phyloP scores from a whole-genome alignment of 1,140 invertebrate genomes.

The Meloidogyne chitwoodi region DNA sequence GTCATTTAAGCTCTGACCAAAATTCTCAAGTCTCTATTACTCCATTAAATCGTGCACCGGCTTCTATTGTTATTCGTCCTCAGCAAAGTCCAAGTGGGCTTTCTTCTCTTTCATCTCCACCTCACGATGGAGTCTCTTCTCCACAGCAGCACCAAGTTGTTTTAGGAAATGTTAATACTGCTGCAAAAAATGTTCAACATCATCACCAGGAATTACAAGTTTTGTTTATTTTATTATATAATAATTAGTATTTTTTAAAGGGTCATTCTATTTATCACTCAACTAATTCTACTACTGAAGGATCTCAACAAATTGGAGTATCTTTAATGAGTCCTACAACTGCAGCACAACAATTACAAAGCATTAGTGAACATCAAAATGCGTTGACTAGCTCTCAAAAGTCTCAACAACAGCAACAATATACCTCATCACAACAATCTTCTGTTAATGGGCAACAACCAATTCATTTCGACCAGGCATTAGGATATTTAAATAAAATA shows the following conservation, averaged over 20 bases:
- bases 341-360: not conserved
- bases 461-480: conserved; percentile 33
- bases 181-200: not conserved
- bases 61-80: not conserved
- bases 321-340: not conserved
- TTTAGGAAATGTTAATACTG: not conserved
- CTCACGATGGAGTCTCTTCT: not conserved
- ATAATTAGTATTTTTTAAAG: not conserved
- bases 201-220: not conserved
- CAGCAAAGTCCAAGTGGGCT: not conserved
- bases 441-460: conserved; percentile 21
- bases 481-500: conserved; percentile 33
- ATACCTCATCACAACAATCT: not conserved
- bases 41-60: not conserved
- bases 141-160: not conserved
- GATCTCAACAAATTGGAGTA: not conserved
- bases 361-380: not conserved
- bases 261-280: not conserved
- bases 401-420: conserved; percentile 11
- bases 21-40: not conserved
- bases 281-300: not conserved
- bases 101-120: not conserved
- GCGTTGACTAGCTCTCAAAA: not conserved
- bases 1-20: not conserved
- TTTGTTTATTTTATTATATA: not conserved